Percentiles rank a stretch among this genome's conserved stretches.
These are phyloP conservation scores for Eupithecia subfuscata DNA, from an alignment of 2,888 invertebrate genomes.

Conservation along the genomic window DNA sequence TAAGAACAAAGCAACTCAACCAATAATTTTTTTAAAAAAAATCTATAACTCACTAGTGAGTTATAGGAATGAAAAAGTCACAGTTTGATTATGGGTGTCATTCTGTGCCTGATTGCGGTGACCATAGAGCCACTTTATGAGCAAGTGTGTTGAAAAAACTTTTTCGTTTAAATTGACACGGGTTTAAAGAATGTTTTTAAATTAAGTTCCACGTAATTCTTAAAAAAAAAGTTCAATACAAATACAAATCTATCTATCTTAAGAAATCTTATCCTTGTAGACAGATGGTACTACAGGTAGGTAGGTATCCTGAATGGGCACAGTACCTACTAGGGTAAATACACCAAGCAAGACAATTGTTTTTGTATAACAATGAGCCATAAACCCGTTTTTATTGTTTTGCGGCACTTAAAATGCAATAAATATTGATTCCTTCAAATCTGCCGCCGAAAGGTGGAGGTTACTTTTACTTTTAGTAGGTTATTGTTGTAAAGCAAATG, in stretches of 20 bases:
- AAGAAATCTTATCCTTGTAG: background rate
- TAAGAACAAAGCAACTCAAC: too few relatives aligned
- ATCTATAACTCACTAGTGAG: too few relatives aligned
- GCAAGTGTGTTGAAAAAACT: too few relatives aligned
- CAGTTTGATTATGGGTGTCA: too few relatives aligned
- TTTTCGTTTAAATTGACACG: too few relatives aligned
- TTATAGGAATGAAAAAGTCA: too few relatives aligned
- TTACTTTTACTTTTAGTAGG: constrained; percentile 16
- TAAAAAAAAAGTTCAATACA: too few relatives aligned
- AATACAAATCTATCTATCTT: background rate
- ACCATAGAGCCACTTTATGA: too few relatives aligned
- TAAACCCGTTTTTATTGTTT: constrained; percentile 41
- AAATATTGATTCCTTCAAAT: constrained; percentile 39
- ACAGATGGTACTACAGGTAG: background rate
- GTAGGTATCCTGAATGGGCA: background rate
- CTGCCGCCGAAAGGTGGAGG: constrained; percentile 32
- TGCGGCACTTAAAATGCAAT: constrained; percentile 39
- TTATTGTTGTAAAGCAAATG: constrained; percentile 17
- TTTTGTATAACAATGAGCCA: constrained; percentile 40
- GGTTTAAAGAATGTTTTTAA: too few relatives aligned
- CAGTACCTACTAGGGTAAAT: constrained; percentile 6
- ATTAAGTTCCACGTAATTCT: too few relatives aligned
- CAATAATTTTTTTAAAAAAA: too few relatives aligned
- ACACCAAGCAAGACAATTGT: constrained; percentile 32
- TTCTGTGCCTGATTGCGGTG: too few relatives aligned